Conservation (phyloP, 2,888 invertebrate genomes). For the Lissonota sp. region DNA sequence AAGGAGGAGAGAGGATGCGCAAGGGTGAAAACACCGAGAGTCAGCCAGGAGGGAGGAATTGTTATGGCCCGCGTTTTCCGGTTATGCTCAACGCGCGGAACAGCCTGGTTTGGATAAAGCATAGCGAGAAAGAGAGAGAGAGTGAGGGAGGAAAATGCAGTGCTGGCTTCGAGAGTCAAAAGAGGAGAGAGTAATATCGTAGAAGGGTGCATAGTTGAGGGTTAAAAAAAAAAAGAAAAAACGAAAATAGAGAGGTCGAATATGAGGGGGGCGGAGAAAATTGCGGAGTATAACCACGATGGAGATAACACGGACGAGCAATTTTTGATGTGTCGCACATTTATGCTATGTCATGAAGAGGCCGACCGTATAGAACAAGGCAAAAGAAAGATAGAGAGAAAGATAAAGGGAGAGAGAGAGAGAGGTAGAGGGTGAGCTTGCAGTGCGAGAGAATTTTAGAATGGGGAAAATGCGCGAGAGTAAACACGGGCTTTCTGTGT, state of each 20-base stretch:
- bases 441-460: slow-evolving; percentile 11
- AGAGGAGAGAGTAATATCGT: slow-evolving; percentile 32
- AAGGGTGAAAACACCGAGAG: slow-evolving; percentile 24
- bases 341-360: slow-evolving; percentile 44
- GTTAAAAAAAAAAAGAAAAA: slow-evolving; percentile 8
- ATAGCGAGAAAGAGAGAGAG: slow-evolving; percentile 25
- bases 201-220: slow-evolving; percentile 4
- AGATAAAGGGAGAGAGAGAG: not conserved
- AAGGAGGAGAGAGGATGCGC: slow-evolving; percentile 4
- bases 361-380: not conserved
- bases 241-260: not conserved
- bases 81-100: slow-evolving; percentile 65
- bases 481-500: slow-evolving; percentile 52
- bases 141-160: not conserved
- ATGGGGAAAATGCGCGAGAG: slow-evolving; percentile 39
- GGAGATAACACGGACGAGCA: slow-evolving; percentile 65
- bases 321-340: slow-evolving; percentile 63
- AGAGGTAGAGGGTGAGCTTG: slow-evolving; percentile 4
- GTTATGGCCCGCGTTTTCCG: slow-evolving; percentile 64
- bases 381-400: not conserved
- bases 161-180: slow-evolving; percentile 8
- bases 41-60: slow-evolving; percentile 37
- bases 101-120: slow-evolving; percentile 54
- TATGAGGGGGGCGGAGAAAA: slow-evolving; percentile 32
- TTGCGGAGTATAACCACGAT: slow-evolving; percentile 63